Percentiles rank a stretch among this genome's conserved stretches.
phyloP scores from a whole-genome alignment of 2,888 invertebrate genomes.

The Torymus aiolomorphi region DNA sequence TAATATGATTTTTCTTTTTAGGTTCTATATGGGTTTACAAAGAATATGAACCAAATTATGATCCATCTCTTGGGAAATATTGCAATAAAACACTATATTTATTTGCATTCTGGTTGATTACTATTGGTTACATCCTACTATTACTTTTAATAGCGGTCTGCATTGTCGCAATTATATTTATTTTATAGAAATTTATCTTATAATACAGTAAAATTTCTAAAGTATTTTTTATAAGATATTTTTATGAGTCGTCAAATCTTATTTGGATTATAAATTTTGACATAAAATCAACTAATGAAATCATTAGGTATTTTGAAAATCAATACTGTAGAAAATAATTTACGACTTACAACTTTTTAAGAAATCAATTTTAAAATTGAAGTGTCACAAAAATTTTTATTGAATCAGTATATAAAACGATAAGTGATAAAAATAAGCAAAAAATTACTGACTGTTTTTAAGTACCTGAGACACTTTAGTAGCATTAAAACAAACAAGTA shows the following conservation, averaged over 20 bases:
- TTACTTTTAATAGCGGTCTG: too few species aligned
- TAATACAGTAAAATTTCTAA: conserved; percentile 1
- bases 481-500: conserved; percentile 30
- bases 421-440: conserved; percentile 51
- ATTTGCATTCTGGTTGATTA: conserved; percentile 84
- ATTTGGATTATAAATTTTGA: not conserved
- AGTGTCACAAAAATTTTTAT: conserved; percentile 7
- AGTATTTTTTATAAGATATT: conserved; percentile 23
- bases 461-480: conserved; percentile 61
- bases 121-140: conserved; percentile 67
- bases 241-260: not conserved
- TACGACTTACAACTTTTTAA: not conserved
- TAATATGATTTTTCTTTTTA: conserved; percentile 65
- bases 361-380: too few species aligned
- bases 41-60: conserved; percentile 80
- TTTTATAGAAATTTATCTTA: conserved; percentile 51
- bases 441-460: conserved; percentile 58
- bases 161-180: not conserved
- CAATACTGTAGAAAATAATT: not conserved
- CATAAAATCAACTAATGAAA: not conserved
- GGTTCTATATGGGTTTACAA: conserved; percentile 84
- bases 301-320: conserved; percentile 4
- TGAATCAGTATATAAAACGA: not conserved
- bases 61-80: conserved; percentile 77
- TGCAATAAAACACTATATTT: conserved; percentile 83